Percentiles rank a stretch among this genome's conserved stretches.
Conservation (phyloP, 1,140 invertebrate genomes). For the Nasonia giraulti region DNA sequence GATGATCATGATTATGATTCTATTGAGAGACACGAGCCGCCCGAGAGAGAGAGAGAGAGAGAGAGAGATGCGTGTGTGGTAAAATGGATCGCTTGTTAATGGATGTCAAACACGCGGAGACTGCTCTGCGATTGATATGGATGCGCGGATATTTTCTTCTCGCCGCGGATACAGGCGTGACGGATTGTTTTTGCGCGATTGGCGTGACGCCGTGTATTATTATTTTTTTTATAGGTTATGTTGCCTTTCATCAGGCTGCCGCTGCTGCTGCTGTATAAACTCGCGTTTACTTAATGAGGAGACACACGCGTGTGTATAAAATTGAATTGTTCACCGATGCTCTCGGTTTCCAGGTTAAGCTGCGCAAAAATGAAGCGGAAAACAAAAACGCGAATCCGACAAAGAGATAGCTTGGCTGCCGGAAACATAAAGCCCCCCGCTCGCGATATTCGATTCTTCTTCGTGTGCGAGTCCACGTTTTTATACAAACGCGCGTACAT, state of each 20-base stretch:
- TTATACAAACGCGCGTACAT: not conserved
- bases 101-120: constrained; percentile 19
- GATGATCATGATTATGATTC: not conserved
- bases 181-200: not conserved
- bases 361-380: not conserved
- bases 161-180: not conserved
- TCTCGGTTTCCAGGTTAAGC: not conserved
- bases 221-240: not conserved
- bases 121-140: not conserved
- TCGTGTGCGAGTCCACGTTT: not conserved
- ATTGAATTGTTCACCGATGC: not conserved
- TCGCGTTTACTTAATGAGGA: not conserved
- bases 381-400: not conserved
- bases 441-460: no score
- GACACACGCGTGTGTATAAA: no score
- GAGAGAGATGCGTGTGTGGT: not conserved
- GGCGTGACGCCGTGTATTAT: not conserved
- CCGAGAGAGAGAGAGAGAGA: not conserved
- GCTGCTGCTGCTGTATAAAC: not conserved
- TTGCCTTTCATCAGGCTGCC: not conserved
- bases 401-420: not conserved
- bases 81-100: constrained; percentile 25
- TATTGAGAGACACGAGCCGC: not conserved
- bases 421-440: not conserved
- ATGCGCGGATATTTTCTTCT: not conserved